Evolutionary conservation across 2,797 vertebrate genomes (phyloP).

Genomic region (Rhabdophis nuchalis): DNA sequence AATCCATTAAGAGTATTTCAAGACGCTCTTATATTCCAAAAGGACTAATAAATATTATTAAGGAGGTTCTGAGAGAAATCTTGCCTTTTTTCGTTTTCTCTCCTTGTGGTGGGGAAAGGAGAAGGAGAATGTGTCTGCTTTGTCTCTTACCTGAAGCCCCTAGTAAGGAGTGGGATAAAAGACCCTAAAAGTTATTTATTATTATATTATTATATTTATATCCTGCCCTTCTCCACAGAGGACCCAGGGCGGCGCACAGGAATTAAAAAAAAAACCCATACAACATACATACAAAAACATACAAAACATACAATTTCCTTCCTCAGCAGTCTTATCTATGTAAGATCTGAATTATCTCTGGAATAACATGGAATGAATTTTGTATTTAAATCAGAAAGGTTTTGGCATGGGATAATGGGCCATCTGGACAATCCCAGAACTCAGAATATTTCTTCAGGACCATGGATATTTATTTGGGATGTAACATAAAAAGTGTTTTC

Average conservation of each 20-base stretch:
- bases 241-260: no score
- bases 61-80: background rate
- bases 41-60: background rate
- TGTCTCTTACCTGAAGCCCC: background rate
- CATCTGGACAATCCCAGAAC: background rate
- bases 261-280: no score
- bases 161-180: background rate
- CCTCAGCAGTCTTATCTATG: background rate
- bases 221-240: no score
- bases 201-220: no score
- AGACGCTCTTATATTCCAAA: background rate
- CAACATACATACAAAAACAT: no score
- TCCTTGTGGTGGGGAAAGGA: background rate
- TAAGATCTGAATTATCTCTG: background rate
- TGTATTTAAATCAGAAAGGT: background rate
- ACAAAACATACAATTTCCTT: no score
- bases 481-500: background rate
- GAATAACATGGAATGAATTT: background rate
- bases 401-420: background rate
- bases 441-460: background rate
- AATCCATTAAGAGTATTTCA: background rate
- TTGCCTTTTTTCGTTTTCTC: background rate
- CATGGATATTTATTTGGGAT: background rate
- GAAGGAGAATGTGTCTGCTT: background rate
- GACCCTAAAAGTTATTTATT: background rate